Evolutionary conservation across 2,797 vertebrate genomes (phyloP).

Genomic region (Carcharodon carcharias): DNA sequence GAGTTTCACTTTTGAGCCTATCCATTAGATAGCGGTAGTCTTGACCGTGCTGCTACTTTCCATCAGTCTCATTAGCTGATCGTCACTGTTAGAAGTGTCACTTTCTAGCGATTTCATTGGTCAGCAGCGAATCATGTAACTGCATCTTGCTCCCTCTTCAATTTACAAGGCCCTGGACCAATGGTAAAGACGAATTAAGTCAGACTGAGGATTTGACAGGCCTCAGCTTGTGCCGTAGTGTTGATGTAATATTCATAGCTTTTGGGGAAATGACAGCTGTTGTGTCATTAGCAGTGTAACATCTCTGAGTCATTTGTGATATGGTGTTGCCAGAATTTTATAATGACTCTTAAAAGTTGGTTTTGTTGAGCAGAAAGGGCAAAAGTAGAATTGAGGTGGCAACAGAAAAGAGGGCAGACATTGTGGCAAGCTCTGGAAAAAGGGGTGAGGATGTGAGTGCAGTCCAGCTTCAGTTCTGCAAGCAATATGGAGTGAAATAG

Average conservation of each 20-base stretch:
- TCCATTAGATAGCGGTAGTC: neutral
- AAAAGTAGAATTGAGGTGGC: neutral
- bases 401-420: neutral
- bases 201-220: neutral
- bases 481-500: neutral
- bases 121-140: neutral
- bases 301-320: neutral
- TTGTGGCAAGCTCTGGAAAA: neutral
- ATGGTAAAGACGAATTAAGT: neutral
- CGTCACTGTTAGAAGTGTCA: neutral
- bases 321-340: neutral
- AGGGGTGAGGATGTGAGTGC: neutral
- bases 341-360: neutral
- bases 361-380: neutral
- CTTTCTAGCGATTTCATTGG: neutral
- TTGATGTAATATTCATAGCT: neutral
- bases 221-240: neutral
- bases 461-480: neutral
- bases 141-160: neutral
- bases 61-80: neutral
- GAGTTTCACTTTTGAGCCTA: neutral
- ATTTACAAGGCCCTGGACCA: neutral
- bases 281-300: neutral
- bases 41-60: neutral
- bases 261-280: neutral